Base-by-base conservation (phyloP, 2,888 invertebrate genomes). In the Vesta saturnalis region DNA sequence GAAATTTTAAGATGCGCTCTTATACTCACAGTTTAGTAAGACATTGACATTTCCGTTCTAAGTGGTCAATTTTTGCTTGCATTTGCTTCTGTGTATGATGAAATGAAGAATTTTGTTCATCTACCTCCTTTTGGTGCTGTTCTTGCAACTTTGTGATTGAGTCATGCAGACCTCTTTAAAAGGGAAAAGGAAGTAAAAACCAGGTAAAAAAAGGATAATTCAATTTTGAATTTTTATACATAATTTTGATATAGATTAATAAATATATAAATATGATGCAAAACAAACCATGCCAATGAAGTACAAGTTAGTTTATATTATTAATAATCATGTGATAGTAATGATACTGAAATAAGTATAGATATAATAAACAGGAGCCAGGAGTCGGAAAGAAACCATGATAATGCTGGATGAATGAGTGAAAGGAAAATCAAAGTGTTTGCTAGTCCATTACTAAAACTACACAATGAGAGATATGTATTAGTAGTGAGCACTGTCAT, bases 1-100 rank as follows among this genome's bases (percentile, higher is more conserved):
- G n/a, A n/a, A n/a, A n/a, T n/a, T n/a, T n/a, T n/a, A n/a, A n/a
- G n/a, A n/a, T n/a, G n/a, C n/a, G n/a, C n/a, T 14, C 1, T 21
- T 56, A 60, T 80, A 87, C 89, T 89, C 78, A 89, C 89, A 89
- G 84, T 83, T 89, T 89, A 21, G 88, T 86, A 64, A 89, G 79
- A 77, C 89, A 89, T 12, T 87, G 87, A 71, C 89, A 89, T 73
- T 89, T 89, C 64, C 88, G 86, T 19, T 87, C 88, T 70, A 89
- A 81, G 78, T 89, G 89, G 56, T 89, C 89, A 6, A 89, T 85
- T 64, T 88, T 82, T 57, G 79, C 87, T 77, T 85, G 86, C 1
- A 86, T 83, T 21, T 86, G 85, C 47, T 86, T 85, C 72, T 88
- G 87, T 49, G 82, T 78, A 66, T 86, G 83, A 72, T 85, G 82